phyloP scores from a whole-genome alignment of 2,888 invertebrate species.

The Leucania comma region DNA sequence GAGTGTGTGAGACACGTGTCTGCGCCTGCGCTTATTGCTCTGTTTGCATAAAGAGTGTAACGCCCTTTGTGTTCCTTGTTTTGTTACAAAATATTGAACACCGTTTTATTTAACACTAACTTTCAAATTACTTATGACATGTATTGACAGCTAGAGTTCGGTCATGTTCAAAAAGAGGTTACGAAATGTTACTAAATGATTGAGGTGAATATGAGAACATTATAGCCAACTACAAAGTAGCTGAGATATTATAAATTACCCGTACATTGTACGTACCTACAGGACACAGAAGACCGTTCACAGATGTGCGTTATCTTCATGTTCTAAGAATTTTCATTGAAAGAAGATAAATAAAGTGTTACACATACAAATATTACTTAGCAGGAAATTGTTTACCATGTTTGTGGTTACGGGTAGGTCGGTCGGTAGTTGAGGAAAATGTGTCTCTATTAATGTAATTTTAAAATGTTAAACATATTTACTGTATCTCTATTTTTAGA shows the following conservation, averaged over 20 bases:
- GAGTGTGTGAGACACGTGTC: constrained; percentile 71
- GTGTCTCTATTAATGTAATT: neutral
- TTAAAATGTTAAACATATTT: neutral
- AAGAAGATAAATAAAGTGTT: constrained; percentile 24
- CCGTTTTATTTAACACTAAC: constrained; percentile 90
- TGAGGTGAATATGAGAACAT: constrained; percentile 28
- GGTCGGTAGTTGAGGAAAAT: constrained; percentile 41
- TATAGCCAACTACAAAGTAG: neutral
- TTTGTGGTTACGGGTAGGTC: constrained; percentile 29
- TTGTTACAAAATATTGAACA: constrained; percentile 91
- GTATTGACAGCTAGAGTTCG: constrained; percentile 80
- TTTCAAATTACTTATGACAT: constrained; percentile 88
- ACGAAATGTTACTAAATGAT: constrained; percentile 72
- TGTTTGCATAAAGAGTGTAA: constrained; percentile 88
- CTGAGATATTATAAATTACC: constrained; percentile 18
- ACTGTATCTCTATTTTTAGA: neutral
- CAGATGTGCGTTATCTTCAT: constrained; percentile 21
- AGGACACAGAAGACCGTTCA: constrained; percentile 20
- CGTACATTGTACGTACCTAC: neutral
- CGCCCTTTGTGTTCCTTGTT: constrained; percentile 90
- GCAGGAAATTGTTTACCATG: constrained; percentile 24
- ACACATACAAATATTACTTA: constrained; percentile 16
- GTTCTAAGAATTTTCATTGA: constrained; percentile 37
- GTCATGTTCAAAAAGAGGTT: constrained; percentile 76
- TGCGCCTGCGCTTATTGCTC: constrained; percentile 70